Base-by-base conservation (phyloP, 2,888 invertebrate genomes). In the Chirona hameri region DNA sequence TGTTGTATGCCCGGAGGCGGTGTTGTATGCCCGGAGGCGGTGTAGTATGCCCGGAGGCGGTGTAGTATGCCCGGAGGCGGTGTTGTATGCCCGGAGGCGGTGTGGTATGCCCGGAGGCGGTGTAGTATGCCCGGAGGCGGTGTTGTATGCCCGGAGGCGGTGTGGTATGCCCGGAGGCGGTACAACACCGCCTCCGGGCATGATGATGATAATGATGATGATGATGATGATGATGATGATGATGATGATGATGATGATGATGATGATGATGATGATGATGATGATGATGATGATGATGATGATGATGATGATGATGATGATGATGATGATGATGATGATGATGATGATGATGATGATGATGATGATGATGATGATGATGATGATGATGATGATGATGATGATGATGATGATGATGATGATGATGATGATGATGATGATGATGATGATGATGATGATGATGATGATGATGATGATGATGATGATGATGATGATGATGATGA, bases 371-470 rank as follows among this genome's bases (percentile, higher is more conserved):
- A 65, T 65, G 21, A 65, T 65, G 21, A 65, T 65, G 21, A 65
- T 65, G 21, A 65, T 65, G 18, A 21, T 65, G n/a, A 65, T 65
- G 21, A 65, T 65, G 18, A 65, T 65, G 21, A 65, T 21, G 65
- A 65, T n/a, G 65, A n/a, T 65, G 65, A 65, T n/a, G 65, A n/a
- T 65, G 65, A 65, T n/a, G 65, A n/a, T 65, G 65, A 65, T n/a
- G 65, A n/a, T 65, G 65, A 65, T n/a, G 65, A 65, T 65, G 65
- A 65, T 65, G 65, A 65, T 65, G 65, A 65, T 65, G 65, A 65
- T 65, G 65, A 65, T 65, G 65, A 65, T 65, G 65, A 65, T 65
- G 65, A 65, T 65, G 65, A 65, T 65, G 65, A 65, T 65, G 65
- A 65, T 65, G 65, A 65, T 65, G 65, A 65, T 65, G 65, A 65